Evolutionary conservation across 30 jellyfish, hydroid and myxozoan genomes (phyloP).

Genomic region (Phacellophora camtschatica): DNA sequence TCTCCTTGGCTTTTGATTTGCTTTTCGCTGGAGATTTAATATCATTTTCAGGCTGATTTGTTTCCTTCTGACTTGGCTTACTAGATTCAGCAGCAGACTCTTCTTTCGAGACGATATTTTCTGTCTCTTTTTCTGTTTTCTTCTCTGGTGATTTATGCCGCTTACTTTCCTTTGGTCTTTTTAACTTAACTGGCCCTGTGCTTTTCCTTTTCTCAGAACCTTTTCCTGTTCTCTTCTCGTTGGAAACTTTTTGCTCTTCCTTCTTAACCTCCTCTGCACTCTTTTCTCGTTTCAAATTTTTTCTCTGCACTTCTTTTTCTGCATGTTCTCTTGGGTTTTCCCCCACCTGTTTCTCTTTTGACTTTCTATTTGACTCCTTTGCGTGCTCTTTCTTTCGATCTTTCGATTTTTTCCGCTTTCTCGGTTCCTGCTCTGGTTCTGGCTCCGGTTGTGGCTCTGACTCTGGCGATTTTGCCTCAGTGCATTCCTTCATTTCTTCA

Average conservation of each 20-base stretch:
- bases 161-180: slow-evolving; percentile 33
- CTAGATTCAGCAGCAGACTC: neutral
- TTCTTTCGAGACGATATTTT: neutral
- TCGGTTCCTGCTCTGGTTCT: too few species aligned
- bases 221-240: neutral
- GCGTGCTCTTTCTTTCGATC: slow-evolving; percentile 24
- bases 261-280: neutral
- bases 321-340: neutral
- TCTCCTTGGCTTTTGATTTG: neutral
- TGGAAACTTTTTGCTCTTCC: neutral
- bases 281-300: neutral
- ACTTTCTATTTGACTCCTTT: neutral
- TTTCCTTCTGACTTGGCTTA: neutral
- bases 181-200: slow-evolving; percentile 57
- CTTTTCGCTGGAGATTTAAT: neutral
- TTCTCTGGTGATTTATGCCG: slow-evolving; percentile 36
- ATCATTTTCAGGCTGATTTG: neutral
- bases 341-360: neutral
- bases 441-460: too few species aligned
- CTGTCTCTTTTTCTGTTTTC: neutral
- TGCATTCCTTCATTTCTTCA: neutral
- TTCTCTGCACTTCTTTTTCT: slow-evolving; percentile 7
- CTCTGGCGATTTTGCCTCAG: slow-evolving; percentile 1
- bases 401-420: slow-evolving; percentile 22
- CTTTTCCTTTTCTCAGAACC: slow-evolving; percentile 20